Percentiles rank a stretch among this genome's conserved stretches.
Conservation (phyloP, 2,888 invertebrate genomes). For the Polydrusus pterygomalis region DNA sequence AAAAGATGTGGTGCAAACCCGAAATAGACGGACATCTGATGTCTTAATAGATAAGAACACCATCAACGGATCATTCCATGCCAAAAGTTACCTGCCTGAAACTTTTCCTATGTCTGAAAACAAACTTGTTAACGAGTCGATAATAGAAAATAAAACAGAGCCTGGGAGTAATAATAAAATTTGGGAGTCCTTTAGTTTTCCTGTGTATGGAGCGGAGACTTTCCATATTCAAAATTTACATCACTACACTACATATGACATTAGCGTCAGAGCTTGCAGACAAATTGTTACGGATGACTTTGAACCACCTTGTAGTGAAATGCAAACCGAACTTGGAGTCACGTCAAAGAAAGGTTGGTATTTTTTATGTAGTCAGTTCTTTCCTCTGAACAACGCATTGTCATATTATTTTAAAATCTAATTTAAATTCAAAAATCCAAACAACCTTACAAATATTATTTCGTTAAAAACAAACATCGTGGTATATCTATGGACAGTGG, state of each 20-base stretch:
- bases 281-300: slow-evolving; percentile 73
- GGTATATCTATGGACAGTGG: too few relatives aligned
- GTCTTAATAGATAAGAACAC: slow-evolving; percentile 29
- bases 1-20: slow-evolving; percentile 30
- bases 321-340: slow-evolving; percentile 72
- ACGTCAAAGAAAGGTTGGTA: slow-evolving; percentile 67
- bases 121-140: slow-evolving; percentile 34
- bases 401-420: too few relatives aligned
- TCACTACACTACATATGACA: slow-evolving; percentile 86
- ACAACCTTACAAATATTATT: too few relatives aligned
- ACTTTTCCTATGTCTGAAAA: slow-evolving; percentile 50
- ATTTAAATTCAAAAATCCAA: too few relatives aligned
- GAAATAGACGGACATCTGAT: slow-evolving; percentile 16
- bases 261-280: slow-evolving; percentile 87
- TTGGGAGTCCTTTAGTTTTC: slow-evolving; percentile 64
- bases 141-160: slow-evolving; percentile 62
- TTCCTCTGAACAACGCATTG: too few relatives aligned
- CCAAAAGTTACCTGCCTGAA: slow-evolving; percentile 37
- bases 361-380: slow-evolving; percentile 20
- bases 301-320: slow-evolving; percentile 74
- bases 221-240: slow-evolving; percentile 78
- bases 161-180: slow-evolving; percentile 60
- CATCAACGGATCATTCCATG: slow-evolving; percentile 24
- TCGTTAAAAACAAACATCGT: too few relatives aligned
- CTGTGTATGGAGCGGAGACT: slow-evolving; percentile 69